Evolutionary conservation across 2,797 vertebrate genomes (phyloP).

Genomic region (Schizopygopsis malacanthus): DNA sequence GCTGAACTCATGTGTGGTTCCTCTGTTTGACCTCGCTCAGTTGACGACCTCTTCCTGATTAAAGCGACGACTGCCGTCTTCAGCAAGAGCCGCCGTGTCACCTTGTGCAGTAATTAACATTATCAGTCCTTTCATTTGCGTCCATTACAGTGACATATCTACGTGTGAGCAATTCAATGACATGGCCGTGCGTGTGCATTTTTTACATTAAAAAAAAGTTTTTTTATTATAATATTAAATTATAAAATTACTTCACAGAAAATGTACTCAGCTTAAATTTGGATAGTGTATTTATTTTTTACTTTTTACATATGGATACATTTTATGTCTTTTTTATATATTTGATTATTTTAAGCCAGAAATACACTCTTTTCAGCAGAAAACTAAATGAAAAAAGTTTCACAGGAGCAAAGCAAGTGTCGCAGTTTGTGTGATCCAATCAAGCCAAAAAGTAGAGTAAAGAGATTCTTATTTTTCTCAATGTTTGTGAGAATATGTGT

Average conservation of each 20-base stretch:
- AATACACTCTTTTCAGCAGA: neutral
- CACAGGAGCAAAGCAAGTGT: neutral
- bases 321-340: neutral
- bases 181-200: neutral
- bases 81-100: conserved; percentile 35
- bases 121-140: conserved; percentile 54
- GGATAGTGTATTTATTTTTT: no score
- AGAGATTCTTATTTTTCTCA: neutral
- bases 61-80: conserved; percentile 38
- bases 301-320: neutral
- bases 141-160: conserved; percentile 56
- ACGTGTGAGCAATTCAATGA: conserved; percentile 55
- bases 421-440: neutral
- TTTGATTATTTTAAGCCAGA: neutral
- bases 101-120: conserved; percentile 59
- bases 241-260: neutral
- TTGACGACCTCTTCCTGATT: conserved; percentile 53
- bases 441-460: neutral
- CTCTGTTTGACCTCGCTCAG: conserved; percentile 46
- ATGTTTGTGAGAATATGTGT: neutral
- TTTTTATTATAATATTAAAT: no score
- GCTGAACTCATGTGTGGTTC: conserved; percentile 20
- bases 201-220: no score
- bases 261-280: neutral
- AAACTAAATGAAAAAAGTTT: neutral